Evolutionary conservation across 30 jellyfish, hydroid and myxozoan species (phyloP).

Genomic region (Aurelia sp.): DNA sequence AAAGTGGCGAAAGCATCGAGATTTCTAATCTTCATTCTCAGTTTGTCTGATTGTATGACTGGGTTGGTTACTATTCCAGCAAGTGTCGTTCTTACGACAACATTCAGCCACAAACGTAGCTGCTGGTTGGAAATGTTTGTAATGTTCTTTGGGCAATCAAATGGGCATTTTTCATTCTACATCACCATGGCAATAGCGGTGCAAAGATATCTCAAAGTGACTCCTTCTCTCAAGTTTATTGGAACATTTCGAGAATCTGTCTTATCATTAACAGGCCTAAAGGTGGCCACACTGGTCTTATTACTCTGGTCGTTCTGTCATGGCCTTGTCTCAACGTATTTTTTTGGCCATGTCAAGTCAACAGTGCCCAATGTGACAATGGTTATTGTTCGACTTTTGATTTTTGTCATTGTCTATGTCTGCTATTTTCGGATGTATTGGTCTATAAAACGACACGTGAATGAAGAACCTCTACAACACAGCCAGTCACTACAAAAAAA

Average conservation of each 20-base stretch:
- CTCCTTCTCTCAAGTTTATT: not conserved
- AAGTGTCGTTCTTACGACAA: constrained; percentile 19
- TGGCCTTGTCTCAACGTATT: constrained; percentile 53
- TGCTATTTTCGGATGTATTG: constrained; percentile 29
- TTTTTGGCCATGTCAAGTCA: constrained; percentile 43
- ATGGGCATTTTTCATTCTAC: constrained; percentile 61
- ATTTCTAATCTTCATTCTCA: constrained; percentile 26
- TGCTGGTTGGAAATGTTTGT: constrained; percentile 59
- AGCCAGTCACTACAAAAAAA: not conserved
- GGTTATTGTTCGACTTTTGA: constrained; percentile 24
- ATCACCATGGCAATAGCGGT: constrained; percentile 40
- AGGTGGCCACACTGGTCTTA: constrained; percentile 2
- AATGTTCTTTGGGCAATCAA: constrained; percentile 42
- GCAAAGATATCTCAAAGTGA: constrained; percentile 39
- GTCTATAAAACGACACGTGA: constrained; percentile 12
- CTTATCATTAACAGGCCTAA: constrained; percentile 21
- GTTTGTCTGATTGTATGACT: constrained; percentile 31
- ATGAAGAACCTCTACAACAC: not conserved
- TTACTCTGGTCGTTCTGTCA: constrained; percentile 15
- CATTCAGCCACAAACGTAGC: constrained; percentile 11
- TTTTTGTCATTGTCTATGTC: not conserved
- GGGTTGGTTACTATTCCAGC: constrained; percentile 52
- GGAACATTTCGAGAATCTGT: not conserved
- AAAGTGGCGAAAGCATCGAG: constrained; percentile 25
- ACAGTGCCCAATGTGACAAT: constrained; percentile 14